Conservation (phyloP, 2,113 vertebrate genomes). For the Bos indicus region DNA sequence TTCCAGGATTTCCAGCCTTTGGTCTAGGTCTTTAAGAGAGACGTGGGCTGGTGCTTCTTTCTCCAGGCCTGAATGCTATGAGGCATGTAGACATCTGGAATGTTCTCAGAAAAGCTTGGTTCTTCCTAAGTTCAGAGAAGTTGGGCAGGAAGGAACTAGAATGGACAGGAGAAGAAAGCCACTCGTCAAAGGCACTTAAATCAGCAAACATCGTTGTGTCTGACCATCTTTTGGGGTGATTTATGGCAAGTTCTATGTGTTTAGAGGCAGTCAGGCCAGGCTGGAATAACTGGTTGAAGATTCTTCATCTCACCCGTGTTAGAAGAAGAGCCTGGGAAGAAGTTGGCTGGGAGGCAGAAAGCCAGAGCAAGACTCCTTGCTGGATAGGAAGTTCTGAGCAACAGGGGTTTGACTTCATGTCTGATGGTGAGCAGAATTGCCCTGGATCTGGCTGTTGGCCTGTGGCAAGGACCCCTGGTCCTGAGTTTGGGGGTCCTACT, state of each 20-base stretch:
- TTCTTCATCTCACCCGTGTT: neutral
- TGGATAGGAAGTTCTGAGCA: neutral
- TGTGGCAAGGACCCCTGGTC: slow-evolving; percentile 43
- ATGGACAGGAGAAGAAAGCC: neutral
- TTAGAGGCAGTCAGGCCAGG: neutral
- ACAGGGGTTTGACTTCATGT: neutral
- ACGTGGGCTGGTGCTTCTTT: neutral
- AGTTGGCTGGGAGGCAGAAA: neutral
- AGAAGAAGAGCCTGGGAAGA: neutral
- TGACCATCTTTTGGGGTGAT: neutral
- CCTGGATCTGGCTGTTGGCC: slow-evolving; percentile 44
- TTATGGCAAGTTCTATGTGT: neutral
- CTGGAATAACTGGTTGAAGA: neutral
- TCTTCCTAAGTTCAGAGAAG: neutral
- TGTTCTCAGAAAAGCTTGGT: neutral
- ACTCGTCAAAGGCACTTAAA: neutral
- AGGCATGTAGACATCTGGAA: neutral
- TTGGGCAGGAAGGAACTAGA: neutral
- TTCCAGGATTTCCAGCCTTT: neutral
- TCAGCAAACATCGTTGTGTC: neutral
- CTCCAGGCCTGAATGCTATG: neutral
- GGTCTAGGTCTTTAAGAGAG: neutral
- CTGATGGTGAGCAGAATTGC: neutral
- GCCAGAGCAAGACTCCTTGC: neutral
- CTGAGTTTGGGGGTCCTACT: slow-evolving; percentile 65